A percentile compares a stretch with the other conserved stretches of the same genome.
Conservation (phyloP, 2,113 vertebrate species). For the Daboia siamensis region DNA sequence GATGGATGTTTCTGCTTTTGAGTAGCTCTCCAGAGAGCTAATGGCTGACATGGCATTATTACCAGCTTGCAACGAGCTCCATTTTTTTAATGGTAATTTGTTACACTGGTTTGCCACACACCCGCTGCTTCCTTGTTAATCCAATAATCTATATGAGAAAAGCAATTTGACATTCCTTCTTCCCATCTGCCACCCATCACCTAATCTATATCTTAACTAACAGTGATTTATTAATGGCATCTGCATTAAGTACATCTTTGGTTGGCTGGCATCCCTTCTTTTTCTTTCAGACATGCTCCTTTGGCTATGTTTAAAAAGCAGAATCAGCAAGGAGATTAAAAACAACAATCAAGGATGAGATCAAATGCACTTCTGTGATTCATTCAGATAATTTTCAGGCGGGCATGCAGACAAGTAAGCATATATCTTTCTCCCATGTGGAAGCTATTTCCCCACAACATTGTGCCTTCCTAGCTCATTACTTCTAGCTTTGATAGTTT, state of each 20-base stretch:
- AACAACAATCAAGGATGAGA: constrained; percentile 38
- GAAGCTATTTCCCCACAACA: constrained; percentile 8
- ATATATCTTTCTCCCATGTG: background rate
- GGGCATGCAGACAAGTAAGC: background rate
- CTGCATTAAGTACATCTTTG: constrained; percentile 69
- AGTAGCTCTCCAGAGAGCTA: constrained; percentile 68
- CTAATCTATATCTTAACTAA: constrained; percentile 80
- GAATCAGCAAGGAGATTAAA: constrained; percentile 49
- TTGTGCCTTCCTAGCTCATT: background rate
- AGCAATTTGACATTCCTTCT: constrained; percentile 77
- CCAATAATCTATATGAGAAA: constrained; percentile 83
- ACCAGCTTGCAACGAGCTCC: constrained; percentile 68
- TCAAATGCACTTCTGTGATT: constrained; percentile 34
- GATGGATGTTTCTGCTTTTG: constrained; percentile 56
- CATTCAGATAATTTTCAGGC: constrained; percentile 34
- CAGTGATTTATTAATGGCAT: constrained; percentile 76
- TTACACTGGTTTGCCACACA: constrained; percentile 75
- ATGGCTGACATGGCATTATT: constrained; percentile 67
- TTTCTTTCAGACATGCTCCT: constrained; percentile 53
- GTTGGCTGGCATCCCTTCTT: constrained; percentile 51
- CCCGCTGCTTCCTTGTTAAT: constrained; percentile 78
- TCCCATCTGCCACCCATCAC: constrained; percentile 79
- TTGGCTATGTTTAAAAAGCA: constrained; percentile 53
- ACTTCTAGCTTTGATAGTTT: background rate
- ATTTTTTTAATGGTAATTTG: constrained; percentile 76